Evolutionary conservation across 2,888 invertebrate species (phyloP).

Genomic region (Neoaliturus tenellus): DNA sequence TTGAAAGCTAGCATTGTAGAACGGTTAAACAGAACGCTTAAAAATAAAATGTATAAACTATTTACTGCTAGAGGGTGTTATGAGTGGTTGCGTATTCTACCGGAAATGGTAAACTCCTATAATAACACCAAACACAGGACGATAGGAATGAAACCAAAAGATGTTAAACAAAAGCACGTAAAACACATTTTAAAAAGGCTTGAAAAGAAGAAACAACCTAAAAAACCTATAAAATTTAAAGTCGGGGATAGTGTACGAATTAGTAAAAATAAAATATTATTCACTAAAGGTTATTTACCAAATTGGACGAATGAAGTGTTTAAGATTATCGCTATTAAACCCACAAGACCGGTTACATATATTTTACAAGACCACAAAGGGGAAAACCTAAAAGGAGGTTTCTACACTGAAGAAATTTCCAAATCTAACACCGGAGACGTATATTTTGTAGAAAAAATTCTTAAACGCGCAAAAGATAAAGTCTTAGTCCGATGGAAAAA

Average conservation of each 20-base stretch:
- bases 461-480: constrained; percentile 22
- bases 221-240: constrained; percentile 21
- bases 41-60: no score
- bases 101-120: constrained; percentile 1
- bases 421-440: constrained; percentile 20
- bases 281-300: constrained; percentile 42
- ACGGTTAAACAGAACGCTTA: no score
- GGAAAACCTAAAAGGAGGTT: constrained; percentile 12
- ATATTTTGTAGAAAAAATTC: constrained; percentile 49
- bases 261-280: constrained; percentile 19
- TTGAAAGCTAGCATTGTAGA: no score
- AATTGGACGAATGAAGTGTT: constrained; percentile 52
- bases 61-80: no score
- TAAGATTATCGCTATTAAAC: not conserved
- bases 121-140: constrained; percentile 42
- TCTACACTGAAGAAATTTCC: constrained; percentile 40
- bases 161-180: constrained; percentile 10
- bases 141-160: constrained; percentile 46
- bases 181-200: not conserved
- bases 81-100: constrained; percentile 20
- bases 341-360: constrained; percentile 50
- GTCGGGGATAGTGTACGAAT: constrained; percentile 47
- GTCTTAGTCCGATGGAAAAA: constrained; percentile 44
- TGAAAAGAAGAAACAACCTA: not conserved
- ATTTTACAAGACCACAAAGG: constrained; percentile 16